Percentiles rank a stretch among this genome's conserved stretches.
phyloP scores from a whole-genome alignment of 2,888 invertebrate species.

The Plagodis dolabraria region DNA sequence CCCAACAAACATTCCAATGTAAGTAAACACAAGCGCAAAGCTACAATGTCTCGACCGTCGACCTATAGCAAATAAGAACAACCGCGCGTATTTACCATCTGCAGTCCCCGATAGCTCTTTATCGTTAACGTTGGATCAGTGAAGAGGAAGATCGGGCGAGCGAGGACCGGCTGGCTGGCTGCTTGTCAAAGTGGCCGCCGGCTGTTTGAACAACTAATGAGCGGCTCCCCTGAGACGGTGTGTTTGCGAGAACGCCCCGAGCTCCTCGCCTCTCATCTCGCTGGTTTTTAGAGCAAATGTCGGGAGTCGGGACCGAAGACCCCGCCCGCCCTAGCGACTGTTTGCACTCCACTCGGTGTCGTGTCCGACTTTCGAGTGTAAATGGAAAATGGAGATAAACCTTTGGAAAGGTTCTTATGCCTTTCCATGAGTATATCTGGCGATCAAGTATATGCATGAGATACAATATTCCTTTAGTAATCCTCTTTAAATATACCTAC shows the following conservation, averaged over 20 bases:
- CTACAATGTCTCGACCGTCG: conserved; percentile 43
- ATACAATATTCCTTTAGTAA: background rate
- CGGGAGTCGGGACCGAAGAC: conserved; percentile 48
- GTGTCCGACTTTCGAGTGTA: conserved; percentile 64
- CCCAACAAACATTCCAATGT: conserved; percentile 20
- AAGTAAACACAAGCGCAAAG: conserved; percentile 26
- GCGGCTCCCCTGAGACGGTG: conserved; percentile 78
- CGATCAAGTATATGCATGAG: background rate
- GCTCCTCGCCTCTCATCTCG: conserved; percentile 40
- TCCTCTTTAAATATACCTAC: no score
- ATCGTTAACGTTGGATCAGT: conserved; percentile 71
- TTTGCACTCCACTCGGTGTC: conserved; percentile 66
- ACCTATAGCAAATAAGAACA: conserved; percentile 54
- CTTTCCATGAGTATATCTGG: no score
- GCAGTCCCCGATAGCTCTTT: conserved; percentile 64
- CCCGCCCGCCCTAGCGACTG: conserved; percentile 47
- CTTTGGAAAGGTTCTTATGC: conserved; percentile 2
- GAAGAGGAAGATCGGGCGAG: conserved; percentile 72
- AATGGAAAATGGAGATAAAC: conserved; percentile 18
- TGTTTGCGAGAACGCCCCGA: conserved; percentile 75
- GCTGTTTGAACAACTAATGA: conserved; percentile 84
- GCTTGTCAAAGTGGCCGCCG: conserved; percentile 83
- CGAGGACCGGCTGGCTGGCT: conserved; percentile 56
- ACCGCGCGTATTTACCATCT: conserved; percentile 67
- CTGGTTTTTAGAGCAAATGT: conserved; percentile 70